A percentile compares a stretch with the other conserved stretches of the same genome.
These are phyloP conservation scores for Malurus elegans DNA, from an alignment of 2,113 vertebrate genomes.

Conservation along the genomic window DNA sequence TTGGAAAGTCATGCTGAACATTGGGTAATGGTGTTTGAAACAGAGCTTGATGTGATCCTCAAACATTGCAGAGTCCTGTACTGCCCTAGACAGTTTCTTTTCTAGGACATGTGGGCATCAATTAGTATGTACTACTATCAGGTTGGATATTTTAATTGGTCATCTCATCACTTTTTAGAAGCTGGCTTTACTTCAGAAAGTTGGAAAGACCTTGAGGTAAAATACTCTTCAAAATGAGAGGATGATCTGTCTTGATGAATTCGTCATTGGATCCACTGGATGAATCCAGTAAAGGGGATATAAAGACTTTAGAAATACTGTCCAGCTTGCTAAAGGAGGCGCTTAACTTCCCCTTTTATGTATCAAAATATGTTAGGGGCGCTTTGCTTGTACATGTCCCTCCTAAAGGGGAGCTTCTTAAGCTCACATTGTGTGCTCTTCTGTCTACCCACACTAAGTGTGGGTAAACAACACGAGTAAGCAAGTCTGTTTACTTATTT, in stretches of 20 bases:
- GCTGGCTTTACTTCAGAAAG: neutral
- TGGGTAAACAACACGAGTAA: neutral
- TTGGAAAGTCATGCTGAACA: neutral
- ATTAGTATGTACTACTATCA: neutral
- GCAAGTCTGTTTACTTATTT: neutral
- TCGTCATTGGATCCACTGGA: neutral
- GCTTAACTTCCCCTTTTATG: neutral
- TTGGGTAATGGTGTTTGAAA: neutral
- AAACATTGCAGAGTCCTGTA: neutral
- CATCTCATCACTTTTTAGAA: neutral
- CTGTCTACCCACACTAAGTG: neutral
- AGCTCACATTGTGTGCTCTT: rapidly evolving
- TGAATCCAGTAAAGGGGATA: neutral
- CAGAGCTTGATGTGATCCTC: neutral
- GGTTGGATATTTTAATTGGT: neutral
- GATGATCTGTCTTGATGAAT: neutral
- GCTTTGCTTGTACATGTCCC: neutral
- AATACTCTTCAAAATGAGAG: neutral
- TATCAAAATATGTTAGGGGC: neutral
- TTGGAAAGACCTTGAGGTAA: neutral
- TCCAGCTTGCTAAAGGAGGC: neutral
- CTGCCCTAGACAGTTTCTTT: neutral
- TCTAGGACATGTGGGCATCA: neutral
- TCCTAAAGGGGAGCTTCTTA: neutral
- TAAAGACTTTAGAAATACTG: neutral